A percentile compares a stretch with the other conserved stretches of the same genome.
phyloP scores from a whole-genome alignment of 1,140 invertebrate genomes.

The Drosophila erecta region DNA sequence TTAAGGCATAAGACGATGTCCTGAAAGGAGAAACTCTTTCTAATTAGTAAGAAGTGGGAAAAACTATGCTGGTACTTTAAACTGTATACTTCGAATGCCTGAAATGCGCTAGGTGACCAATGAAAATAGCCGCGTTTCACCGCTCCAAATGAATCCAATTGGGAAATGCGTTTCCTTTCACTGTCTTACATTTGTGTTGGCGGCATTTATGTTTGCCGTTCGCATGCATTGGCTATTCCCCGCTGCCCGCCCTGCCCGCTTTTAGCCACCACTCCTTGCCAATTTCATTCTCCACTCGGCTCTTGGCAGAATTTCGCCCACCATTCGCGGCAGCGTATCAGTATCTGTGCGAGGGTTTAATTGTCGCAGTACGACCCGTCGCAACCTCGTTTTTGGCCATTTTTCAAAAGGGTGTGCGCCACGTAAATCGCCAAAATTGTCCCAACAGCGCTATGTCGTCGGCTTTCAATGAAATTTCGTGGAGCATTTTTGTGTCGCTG shows the following conservation, averaged over 20 bases:
- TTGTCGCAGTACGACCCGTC: constrained; percentile 58
- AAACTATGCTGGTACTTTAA: too few species aligned
- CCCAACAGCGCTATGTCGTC: constrained; percentile 45
- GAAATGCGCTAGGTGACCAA: too few species aligned
- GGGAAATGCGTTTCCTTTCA: background rate
- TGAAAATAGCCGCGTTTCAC: too few species aligned
- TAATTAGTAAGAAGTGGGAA: too few species aligned
- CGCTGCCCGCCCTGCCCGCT: constrained; percentile 19
- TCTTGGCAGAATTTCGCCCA: background rate
- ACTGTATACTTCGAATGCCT: too few species aligned
- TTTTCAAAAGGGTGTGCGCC: constrained; percentile 53
- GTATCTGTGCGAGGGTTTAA: constrained; percentile 51
- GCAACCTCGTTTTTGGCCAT: constrained; percentile 42
- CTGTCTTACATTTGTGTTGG: background rate
- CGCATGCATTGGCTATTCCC: constrained; percentile 59
- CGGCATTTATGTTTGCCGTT: constrained; percentile 57
- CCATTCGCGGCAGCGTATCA: constrained; percentile 8
- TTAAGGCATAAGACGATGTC: too few species aligned
- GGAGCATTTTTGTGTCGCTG: constrained; percentile 55
- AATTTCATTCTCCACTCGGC: background rate
- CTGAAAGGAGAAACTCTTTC: too few species aligned
- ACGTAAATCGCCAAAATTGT: constrained; percentile 68
- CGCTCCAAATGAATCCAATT: background rate
- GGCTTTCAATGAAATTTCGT: constrained; percentile 70
- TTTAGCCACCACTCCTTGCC: constrained; percentile 8